Base-by-base conservation (phyloP, 2,888 invertebrate genomes). In the Drosophila fungiperda region DNA sequence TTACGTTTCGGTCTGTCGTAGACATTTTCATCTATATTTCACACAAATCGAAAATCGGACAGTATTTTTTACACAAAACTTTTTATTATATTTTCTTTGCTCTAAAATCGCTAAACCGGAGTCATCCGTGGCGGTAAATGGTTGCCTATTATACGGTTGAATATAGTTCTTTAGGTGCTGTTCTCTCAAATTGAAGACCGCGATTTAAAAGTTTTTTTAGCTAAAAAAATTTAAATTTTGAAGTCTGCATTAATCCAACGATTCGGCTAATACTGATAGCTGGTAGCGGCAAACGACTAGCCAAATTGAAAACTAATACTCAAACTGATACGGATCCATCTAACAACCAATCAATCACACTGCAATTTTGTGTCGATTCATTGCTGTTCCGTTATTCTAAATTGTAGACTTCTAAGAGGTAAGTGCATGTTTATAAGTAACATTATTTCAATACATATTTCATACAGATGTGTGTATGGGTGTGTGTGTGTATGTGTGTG, bases 21-120 rank as follows among this genome's bases (percentile, higher is more conserved):
- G n/a, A 52, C 67, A 71, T 73, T 66, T 32, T 52, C 66, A 73
- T 58, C 8, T 6, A 68, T 67, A 78, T 71, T 76, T 70, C 57
- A 87, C 78, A 87, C 73, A 68, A 74, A 67, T 78, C 73, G 70
- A 76, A 68, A 78, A 74, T 66, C 63, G 77, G 70, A 79, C 59
- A 88, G 69, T 89, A 66, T 77, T 80, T 81, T 76, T 55, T 76
- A 82, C 75, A 78, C 38, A 80, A 32, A 54, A 72, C 35, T 68
- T 80, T 73, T 64, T 68, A 75, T 68, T 67, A 53, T 63, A 62
- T 68, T 20, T 69, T 68, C 74, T 66, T 38, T 8, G 2, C 26
- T 5, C 49, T 73, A 76, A 84, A 89, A 87, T 89, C 78, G 59
- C 38, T 29, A 23, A 62, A 68, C 76, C 73, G 71, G 68, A 68